phyloP scores from a whole-genome alignment of 2,113 vertebrate species.

The Arenaria interpres region DNA sequence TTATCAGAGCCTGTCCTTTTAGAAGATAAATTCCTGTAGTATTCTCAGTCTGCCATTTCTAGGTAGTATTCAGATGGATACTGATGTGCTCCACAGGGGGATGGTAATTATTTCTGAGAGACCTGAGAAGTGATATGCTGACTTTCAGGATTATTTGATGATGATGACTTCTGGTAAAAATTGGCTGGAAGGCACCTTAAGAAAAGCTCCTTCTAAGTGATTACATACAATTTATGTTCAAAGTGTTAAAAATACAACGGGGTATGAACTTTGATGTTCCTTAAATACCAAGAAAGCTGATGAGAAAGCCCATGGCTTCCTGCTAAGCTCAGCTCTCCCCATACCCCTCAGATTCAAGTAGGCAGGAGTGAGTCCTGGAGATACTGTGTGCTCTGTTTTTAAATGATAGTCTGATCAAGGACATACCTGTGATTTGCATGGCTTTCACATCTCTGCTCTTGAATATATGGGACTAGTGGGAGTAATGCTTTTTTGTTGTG shows the following conservation, averaged over 20 bases:
- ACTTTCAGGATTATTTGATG: background rate
- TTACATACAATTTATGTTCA: background rate
- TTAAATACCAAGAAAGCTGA: background rate
- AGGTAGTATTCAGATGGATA: background rate
- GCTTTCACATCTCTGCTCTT: background rate
- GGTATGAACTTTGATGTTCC: background rate
- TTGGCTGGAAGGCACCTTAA: background rate
- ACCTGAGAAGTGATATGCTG: background rate
- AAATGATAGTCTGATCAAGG: background rate
- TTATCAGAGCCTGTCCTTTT: background rate
- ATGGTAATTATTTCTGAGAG: background rate
- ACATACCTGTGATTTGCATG: background rate
- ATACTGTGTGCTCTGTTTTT: fast-evolving
- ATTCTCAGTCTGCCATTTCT: background rate
- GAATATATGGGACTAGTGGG: background rate
- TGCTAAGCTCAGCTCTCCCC: background rate
- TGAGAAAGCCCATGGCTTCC: background rate
- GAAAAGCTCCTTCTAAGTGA: background rate
- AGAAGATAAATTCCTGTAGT: background rate
- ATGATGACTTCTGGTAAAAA: background rate
- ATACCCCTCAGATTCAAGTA: background rate
- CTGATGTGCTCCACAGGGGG: background rate
- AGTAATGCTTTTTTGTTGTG: background rate
- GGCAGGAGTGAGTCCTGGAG: background rate
- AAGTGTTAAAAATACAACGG: background rate